These are phyloP conservation scores for Reinhardtius hippoglossoides DNA, from an alignment of 2,113 vertebrate species.

Conservation along the genomic window DNA sequence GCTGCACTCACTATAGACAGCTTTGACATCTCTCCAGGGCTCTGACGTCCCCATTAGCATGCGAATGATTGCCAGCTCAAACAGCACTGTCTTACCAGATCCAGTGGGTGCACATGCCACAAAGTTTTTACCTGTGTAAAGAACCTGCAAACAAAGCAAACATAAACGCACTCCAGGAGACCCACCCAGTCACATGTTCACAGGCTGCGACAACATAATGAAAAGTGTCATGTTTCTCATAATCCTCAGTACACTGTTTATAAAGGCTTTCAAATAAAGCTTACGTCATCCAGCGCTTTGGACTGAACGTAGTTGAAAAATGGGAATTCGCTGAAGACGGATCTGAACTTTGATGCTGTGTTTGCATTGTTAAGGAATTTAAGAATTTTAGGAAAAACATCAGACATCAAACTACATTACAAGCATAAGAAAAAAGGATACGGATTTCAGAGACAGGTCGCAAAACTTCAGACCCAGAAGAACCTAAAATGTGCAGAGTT, in stretches of 20 bases:
- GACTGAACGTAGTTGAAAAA: constrained; percentile 99
- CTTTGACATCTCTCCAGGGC: constrained; percentile 93
- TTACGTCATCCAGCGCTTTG: constrained; percentile 96
- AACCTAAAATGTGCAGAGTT: constrained; percentile 77
- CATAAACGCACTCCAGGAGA: constrained; percentile 10
- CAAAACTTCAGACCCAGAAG: constrained; percentile 79
- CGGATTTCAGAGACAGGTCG: constrained; percentile 94
- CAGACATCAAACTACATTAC: constrained; percentile 6
- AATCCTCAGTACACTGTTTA: neutral
- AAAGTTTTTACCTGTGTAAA: constrained; percentile 94
- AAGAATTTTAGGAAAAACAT: constrained; percentile 73
- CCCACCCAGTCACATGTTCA: neutral
- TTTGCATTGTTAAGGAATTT: constrained; percentile 80
- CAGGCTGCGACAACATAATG: too few relatives aligned
- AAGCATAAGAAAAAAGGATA: constrained; percentile 88
- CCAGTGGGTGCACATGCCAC: constrained; percentile 96
- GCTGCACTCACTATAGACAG: constrained; percentile 86
- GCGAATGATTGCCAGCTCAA: constrained; percentile 94
- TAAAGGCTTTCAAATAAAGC: constrained; percentile 63
- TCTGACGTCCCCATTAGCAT: constrained; percentile 91
- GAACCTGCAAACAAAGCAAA: constrained; percentile 84
- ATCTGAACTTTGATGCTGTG: constrained; percentile 90
- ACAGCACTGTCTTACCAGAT: constrained; percentile 96
- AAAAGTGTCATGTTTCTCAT: neutral
- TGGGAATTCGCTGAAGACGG: constrained; percentile 94